Conservation (phyloP, 2,113 vertebrate species). For the Rhinogobius similis region DNA sequence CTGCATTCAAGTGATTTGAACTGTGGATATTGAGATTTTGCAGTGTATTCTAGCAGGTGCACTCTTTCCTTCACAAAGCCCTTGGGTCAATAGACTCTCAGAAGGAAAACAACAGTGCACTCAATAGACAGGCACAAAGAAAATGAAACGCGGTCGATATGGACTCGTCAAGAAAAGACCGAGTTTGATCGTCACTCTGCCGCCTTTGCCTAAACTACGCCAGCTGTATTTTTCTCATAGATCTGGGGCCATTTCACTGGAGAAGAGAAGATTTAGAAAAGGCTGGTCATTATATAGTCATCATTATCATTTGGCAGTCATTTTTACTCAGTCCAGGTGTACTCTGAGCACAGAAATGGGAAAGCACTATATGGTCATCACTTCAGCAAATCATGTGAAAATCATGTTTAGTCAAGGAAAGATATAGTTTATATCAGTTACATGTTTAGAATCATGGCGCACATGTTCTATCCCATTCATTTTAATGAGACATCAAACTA, state of each 20-base stretch:
- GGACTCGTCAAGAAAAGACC: background rate
- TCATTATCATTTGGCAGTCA: background rate
- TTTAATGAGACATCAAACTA: too few species aligned
- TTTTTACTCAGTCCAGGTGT: too few species aligned
- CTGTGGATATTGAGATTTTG: background rate
- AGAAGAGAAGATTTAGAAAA: background rate
- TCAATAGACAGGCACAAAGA: conserved; percentile 25
- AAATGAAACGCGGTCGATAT: conserved; percentile 28
- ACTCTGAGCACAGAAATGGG: too few species aligned
- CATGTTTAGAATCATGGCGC: too few species aligned
- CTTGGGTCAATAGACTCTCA: conserved; percentile 14
- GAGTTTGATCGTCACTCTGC: background rate
- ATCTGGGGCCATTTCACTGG: background rate
- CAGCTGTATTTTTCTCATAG: background rate
- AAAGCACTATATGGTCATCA: too few species aligned
- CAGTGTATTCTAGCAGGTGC: background rate
- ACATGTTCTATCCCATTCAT: too few species aligned
- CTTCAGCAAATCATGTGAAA: too few species aligned
- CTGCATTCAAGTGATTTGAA: background rate
- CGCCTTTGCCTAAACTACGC: background rate
- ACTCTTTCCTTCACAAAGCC: conserved; percentile 8
- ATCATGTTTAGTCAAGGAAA: too few species aligned
- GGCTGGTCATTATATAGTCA: background rate
- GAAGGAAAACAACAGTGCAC: conserved; percentile 12
- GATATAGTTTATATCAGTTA: too few species aligned